Percentiles rank a stretch among this genome's conserved stretches.
Conservation (phyloP, 1,140 invertebrate species). For the Pemphigus obesinymphae region DNA sequence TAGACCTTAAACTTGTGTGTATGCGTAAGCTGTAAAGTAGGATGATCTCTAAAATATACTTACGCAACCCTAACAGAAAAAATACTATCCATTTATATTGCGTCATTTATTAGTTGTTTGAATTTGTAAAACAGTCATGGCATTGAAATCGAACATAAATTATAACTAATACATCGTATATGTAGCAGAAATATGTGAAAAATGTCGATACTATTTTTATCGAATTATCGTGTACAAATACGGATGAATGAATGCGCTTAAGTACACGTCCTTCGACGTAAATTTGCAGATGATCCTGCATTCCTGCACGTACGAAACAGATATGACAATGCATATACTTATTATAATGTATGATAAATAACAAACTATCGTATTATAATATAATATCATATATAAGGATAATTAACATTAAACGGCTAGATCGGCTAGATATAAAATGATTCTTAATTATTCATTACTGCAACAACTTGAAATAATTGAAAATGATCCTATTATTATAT, state of each 20-base stretch:
- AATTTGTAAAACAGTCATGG: not conserved
- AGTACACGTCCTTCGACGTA: not conserved
- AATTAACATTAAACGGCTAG: too few species aligned
- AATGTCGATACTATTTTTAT: conserved; percentile 11
- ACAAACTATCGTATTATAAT: too few species aligned
- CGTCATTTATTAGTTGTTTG: not conserved
- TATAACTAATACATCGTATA: not conserved
- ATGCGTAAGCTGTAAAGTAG: too few species aligned
- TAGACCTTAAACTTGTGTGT: conserved; percentile 36
- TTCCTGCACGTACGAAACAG: not conserved
- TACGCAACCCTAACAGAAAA: conserved; percentile 11
- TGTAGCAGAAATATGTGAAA: not conserved
- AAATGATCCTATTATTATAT: too few species aligned
- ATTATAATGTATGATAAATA: too few species aligned
- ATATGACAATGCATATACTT: too few species aligned
- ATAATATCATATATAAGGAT: too few species aligned
- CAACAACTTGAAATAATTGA: too few species aligned
- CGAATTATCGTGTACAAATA: not conserved
- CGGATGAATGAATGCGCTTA: not conserved
- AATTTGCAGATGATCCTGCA: too few species aligned
- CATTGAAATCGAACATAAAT: conserved; percentile 10
- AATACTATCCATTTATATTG: not conserved
- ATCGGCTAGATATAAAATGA: too few species aligned
- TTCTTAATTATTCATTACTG: too few species aligned
- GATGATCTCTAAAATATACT: conserved; percentile 12